A percentile compares a stretch with the other conserved stretches of the same genome.
Conservation (phyloP, 2,113 vertebrate species). For the Pseudopodoces humilis region DNA sequence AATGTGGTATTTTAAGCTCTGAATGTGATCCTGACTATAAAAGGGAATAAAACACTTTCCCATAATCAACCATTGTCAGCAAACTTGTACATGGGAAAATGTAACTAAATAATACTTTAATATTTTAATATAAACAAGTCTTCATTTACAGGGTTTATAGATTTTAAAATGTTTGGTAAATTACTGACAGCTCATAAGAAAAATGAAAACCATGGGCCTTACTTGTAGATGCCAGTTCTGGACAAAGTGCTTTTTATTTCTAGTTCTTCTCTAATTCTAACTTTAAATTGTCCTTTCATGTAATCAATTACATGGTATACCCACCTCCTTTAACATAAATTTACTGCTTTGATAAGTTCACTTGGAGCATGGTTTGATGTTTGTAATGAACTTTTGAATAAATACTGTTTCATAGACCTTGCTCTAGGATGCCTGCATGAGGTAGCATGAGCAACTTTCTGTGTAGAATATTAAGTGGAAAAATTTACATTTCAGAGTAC, state of each 20-base stretch:
- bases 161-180: not conserved
- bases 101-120: not conserved
- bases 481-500: slow-evolving; percentile 70
- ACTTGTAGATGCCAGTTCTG: not conserved
- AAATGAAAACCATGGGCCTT: not conserved
- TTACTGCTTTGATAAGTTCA: not conserved
- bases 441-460: not conserved
- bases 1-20: not conserved
- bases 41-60: not conserved
- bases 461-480: not conserved
- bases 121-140: not conserved
- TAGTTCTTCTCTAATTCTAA: not conserved
- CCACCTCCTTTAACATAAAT: not conserved
- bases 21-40: not conserved
- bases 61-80: not conserved
- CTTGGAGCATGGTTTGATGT: not conserved
- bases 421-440: not conserved
- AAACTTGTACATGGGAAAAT: not conserved
- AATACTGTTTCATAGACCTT: not conserved
- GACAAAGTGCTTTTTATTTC: not conserved
- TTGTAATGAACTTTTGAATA: not conserved
- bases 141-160: not conserved
- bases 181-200: not conserved
- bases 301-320: not conserved
- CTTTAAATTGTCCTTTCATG: not conserved